phyloP scores from a whole-genome alignment of 2,797 vertebrate genomes.

The Pteropus rufus region DNA sequence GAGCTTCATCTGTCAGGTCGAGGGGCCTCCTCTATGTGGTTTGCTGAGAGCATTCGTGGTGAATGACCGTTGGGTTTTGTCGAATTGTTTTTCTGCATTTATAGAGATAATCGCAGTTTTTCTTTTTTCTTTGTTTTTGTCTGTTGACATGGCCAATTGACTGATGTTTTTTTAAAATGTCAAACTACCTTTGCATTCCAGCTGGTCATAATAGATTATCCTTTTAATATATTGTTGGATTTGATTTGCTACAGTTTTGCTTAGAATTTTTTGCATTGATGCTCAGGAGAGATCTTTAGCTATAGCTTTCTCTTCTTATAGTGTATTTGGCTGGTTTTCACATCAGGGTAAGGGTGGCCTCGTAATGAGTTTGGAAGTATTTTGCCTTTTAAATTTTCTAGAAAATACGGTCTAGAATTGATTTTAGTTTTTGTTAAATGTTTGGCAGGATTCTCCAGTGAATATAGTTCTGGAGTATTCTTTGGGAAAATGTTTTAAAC shows the following conservation, averaged over 20 bases:
- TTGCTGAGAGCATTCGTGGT: neutral
- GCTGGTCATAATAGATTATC: neutral
- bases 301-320: neutral
- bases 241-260: neutral
- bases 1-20: fast-evolving
- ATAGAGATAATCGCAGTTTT: neutral
- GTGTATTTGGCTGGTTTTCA: neutral
- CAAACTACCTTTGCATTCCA: neutral
- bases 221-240: neutral
- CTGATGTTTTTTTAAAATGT: neutral
- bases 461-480: neutral
- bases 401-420: neutral
- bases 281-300: neutral
- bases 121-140: neutral
- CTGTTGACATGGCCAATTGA: neutral
- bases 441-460: neutral
- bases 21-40: too few species aligned
- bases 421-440: neutral
- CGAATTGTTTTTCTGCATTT: neutral
- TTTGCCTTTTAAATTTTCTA: neutral
- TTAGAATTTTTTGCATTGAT: neutral
- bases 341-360: neutral
- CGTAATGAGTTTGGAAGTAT: neutral
- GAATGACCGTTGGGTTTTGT: neutral
- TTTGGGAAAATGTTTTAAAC: neutral